These are phyloP conservation scores for Oligia strigilis DNA, from an alignment of 2,888 invertebrate genomes.

Conservation along the genomic window DNA sequence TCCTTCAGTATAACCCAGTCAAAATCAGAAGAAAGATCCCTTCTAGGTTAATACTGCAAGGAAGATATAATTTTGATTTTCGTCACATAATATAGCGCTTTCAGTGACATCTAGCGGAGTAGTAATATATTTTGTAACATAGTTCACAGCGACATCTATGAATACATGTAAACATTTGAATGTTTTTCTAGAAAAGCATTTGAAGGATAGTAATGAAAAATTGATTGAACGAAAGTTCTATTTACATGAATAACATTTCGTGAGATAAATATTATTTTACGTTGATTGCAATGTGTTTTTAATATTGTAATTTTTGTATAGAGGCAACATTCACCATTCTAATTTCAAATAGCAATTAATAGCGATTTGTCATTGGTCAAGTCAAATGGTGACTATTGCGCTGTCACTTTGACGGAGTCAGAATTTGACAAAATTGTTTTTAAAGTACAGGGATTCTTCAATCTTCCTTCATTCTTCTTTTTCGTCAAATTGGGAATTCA, in stretches of 20 bases:
- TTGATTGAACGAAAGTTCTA: not conserved
- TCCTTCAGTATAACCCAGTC: constrained; percentile 20
- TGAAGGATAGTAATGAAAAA: not conserved
- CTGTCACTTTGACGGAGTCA: constrained; percentile 27
- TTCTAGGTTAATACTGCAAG: not conserved
- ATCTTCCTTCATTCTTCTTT: not conserved
- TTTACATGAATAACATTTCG: not conserved
- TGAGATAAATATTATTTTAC: not conserved
- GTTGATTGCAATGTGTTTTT: not conserved
- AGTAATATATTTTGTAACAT: not conserved
- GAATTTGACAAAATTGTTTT: constrained; percentile 18
- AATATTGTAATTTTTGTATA: not conserved
- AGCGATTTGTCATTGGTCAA: constrained; percentile 37
- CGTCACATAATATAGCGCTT: constrained; percentile 20
- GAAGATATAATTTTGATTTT: constrained; percentile 12
- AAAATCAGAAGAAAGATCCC: constrained; percentile 27
- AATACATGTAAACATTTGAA: not conserved
- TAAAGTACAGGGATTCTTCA: too few relatives aligned
- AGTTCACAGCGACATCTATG: constrained; percentile 45
- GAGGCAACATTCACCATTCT: constrained; percentile 35
- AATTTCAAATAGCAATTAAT: constrained; percentile 48
- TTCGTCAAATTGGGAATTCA: constrained; percentile 29
- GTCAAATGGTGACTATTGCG: not conserved
- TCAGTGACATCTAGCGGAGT: constrained; percentile 50
- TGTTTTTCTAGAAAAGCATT: not conserved